Base-by-base conservation (phyloP, 2,113 vertebrate genomes). In the Rhinichthys klamathensis region DNA sequence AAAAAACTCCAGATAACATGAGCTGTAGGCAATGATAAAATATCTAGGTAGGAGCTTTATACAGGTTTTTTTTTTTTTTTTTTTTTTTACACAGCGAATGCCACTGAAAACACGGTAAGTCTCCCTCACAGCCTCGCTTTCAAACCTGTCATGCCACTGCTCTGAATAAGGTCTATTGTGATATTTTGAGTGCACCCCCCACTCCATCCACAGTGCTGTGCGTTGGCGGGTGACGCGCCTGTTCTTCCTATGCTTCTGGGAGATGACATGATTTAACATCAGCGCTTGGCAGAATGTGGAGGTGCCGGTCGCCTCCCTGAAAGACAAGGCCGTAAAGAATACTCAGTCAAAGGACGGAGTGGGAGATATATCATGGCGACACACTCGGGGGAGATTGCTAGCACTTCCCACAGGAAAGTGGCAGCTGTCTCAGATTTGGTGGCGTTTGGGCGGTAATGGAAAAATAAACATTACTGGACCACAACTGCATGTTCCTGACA, bases 401-500 rank as follows among this genome's bases (percentile, higher is more conserved):
- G n/a, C 65, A 54, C 84, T 83, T 79, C 84, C 87, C 84, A 69
- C 30, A 86, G 75, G 80, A 86, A 86, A 84, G 75, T 13, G 76
- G 81, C 67, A 49, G 79, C 75, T 76, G 87, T 86, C 84, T 56
- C 67, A 75, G 84, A 80, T 79, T 80, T 83, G 84, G 67, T 32
- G 9, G 27, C 15, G 25, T 54, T 88, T 86, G 44, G 46, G 30
- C 58, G 35, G 87, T 86, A 88, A 88, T 88, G 87, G 87, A 86
- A 86, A 88, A 88, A 88, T 86, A 88, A 86, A 86, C 84, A 82
- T 82, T 70, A 70, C 80, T 70, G 80, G 61, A 51, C 41, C 79
- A 88, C 38, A 35, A 85, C 51, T 72, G 56, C 75, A 58, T 25
- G 1, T 51, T 23, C 56, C 75, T 80, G 76, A 77, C 69, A 6